phyloP scores from a whole-genome alignment of 2,888 invertebrate species.

The Lycophotia porphyrea region DNA sequence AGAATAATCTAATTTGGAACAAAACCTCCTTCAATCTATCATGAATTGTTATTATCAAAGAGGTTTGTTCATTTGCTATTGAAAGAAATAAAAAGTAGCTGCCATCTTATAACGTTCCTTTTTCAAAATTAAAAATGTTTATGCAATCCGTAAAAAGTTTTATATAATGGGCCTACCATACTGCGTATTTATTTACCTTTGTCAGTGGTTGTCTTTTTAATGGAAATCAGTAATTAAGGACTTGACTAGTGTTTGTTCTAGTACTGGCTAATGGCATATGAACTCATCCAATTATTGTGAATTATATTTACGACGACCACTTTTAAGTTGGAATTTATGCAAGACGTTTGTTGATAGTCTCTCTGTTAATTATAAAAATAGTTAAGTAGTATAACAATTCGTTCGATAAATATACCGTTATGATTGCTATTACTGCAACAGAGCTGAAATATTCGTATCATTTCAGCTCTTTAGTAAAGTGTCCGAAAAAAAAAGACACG shows the following conservation, averaged over 20 bases:
- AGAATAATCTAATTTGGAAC: constrained; percentile 1
- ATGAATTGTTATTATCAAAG: not conserved
- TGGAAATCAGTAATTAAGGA: constrained; percentile 44
- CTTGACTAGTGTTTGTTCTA: constrained; percentile 40
- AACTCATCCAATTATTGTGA: constrained; percentile 50
- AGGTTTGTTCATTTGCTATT: too few relatives aligned
- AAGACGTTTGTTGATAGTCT: not conserved
- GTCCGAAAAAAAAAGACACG: too few relatives aligned
- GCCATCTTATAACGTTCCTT: constrained; percentile 4
- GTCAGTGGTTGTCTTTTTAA: constrained; percentile 30
- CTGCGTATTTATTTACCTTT: constrained; percentile 40
- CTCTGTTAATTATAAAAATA: not conserved
- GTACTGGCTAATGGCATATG: constrained; percentile 26
- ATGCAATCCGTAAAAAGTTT: constrained; percentile 9
- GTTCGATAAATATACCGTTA: not conserved
- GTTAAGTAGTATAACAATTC: not conserved
- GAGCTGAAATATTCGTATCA: not conserved
- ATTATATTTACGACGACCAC: constrained; percentile 45
- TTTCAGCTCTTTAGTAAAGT: not conserved
- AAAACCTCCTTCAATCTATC: not conserved
- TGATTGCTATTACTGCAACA: not conserved
- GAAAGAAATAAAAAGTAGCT: not conserved
- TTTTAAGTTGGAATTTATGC: constrained; percentile 22
- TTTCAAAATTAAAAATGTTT: constrained; percentile 12
- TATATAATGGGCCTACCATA: constrained; percentile 23